These are phyloP conservation scores for Eustalomyia histrio DNA, from an alignment of 2,888 invertebrate species.

Conservation along the genomic window DNA sequence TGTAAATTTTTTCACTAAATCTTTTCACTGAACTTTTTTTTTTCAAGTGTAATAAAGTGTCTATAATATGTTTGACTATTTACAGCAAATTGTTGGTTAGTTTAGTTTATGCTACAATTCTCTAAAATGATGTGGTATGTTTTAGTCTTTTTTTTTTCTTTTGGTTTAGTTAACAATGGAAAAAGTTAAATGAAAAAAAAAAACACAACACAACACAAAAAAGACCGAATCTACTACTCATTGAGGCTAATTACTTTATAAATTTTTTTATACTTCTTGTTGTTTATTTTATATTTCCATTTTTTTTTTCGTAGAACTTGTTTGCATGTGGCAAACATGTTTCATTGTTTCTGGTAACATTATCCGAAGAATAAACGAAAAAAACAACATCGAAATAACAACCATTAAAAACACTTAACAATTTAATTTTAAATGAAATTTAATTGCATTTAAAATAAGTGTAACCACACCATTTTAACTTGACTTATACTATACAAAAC, in stretches of 20 bases:
- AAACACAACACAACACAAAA: slow-evolving; percentile 20
- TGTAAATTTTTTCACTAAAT: too few species aligned
- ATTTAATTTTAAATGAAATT: slow-evolving; percentile 65
- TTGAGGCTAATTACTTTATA: slow-evolving; percentile 65
- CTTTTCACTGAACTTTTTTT: background rate
- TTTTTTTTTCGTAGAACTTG: slow-evolving; percentile 55
- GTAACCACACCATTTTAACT: slow-evolving; percentile 57
- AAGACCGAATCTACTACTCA: slow-evolving; percentile 43
- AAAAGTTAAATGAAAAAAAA: slow-evolving; percentile 47
- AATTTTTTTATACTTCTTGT: slow-evolving; percentile 37
- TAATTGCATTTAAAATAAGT: slow-evolving; percentile 63
- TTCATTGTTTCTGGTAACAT: slow-evolving; percentile 46
- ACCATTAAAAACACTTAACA: slow-evolving; percentile 65
- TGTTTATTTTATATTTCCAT: slow-evolving; percentile 29
- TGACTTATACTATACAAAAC: slow-evolving; percentile 18
- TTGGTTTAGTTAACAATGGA: slow-evolving; percentile 40
- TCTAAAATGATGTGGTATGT: slow-evolving; percentile 22
- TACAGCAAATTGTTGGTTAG: slow-evolving; percentile 5
- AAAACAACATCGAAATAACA: slow-evolving; percentile 52
- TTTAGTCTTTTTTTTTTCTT: slow-evolving; percentile 21
- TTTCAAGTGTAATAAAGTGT: slow-evolving; percentile 23
- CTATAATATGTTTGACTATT: slow-evolving; percentile 12
- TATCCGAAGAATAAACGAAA: slow-evolving; percentile 31
- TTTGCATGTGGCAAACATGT: slow-evolving; percentile 66
- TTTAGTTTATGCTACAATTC: slow-evolving; percentile 39